phyloP scores from a whole-genome alignment of 2,797 vertebrate species.

The Xyrichtys novacula region DNA sequence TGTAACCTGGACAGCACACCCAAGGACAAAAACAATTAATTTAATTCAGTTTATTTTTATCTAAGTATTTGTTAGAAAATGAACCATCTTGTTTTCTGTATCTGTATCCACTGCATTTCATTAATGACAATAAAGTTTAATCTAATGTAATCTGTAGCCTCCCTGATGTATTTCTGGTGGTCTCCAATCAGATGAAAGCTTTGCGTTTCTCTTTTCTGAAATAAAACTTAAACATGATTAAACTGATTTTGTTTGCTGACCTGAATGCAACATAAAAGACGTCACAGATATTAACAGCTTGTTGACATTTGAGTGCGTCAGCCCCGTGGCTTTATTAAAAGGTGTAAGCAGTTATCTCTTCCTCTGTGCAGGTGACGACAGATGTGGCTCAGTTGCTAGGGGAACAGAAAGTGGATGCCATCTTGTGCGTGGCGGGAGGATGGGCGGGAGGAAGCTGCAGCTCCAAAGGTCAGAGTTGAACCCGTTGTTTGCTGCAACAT shows the following conservation, averaged over 20 bases:
- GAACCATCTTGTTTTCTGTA: too few relatives aligned
- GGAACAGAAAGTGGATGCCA: conserved; percentile 93
- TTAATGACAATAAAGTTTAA: too few relatives aligned
- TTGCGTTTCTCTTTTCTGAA: too few relatives aligned
- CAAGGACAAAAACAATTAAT: too few relatives aligned
- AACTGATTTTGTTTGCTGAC: conserved; percentile 1
- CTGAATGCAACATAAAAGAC: conserved; percentile 1
- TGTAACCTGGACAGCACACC: too few relatives aligned
- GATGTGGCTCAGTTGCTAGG: conserved; percentile 91
- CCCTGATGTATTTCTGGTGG: too few relatives aligned
- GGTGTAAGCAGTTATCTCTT: conserved; percentile 7
- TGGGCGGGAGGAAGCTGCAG: conserved; percentile 96
- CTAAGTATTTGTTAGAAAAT: too few relatives aligned
- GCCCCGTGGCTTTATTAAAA: conserved; percentile 17
- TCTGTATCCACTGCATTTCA: too few relatives aligned
- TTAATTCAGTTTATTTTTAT: too few relatives aligned
- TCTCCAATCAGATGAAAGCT: too few relatives aligned
- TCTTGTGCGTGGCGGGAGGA: conserved; percentile 96
- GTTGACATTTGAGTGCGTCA: conserved; percentile 27
- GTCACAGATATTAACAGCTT: conserved; percentile 9
- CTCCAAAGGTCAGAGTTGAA: conserved; percentile 90
- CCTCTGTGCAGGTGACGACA: conserved; percentile 88
- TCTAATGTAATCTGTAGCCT: too few relatives aligned
- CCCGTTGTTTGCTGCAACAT: conserved; percentile 45
- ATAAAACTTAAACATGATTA: too few relatives aligned